Evolutionary conservation across 2,113 vertebrate species (phyloP).

Genomic region (Parotia lawesii): DNA sequence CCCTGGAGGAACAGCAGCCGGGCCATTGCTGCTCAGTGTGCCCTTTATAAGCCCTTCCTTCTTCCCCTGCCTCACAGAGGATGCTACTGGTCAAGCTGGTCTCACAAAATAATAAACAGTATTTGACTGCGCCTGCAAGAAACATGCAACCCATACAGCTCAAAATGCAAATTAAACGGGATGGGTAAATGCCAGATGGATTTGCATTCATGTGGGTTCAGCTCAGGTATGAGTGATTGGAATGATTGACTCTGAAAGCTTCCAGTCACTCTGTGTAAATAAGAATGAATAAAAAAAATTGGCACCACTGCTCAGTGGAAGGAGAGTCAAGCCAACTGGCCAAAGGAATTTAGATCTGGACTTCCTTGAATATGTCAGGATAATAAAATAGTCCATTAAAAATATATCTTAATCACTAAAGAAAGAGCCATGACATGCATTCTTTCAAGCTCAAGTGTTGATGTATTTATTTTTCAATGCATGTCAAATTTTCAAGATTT

Average conservation of each 20-base stretch:
- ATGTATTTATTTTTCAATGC: neutral
- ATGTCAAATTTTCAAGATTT: neutral
- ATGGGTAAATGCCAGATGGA: slow-evolving; percentile 23
- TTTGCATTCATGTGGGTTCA: slow-evolving; percentile 22
- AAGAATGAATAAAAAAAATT: neutral
- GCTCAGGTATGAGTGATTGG: slow-evolving; percentile 11
- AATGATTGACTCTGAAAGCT: slow-evolving; percentile 41
- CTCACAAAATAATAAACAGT: neutral
- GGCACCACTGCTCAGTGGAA: neutral
- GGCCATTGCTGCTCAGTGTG: neutral
- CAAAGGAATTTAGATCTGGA: slow-evolving; percentile 23
- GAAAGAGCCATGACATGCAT: neutral
- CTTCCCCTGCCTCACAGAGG: neutral
- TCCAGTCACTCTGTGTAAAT: slow-evolving; percentile 30
- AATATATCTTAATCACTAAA: neutral
- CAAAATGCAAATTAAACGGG: slow-evolving; percentile 11
- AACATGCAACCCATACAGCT: neutral
- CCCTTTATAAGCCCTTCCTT: neutral
- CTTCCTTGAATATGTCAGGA: neutral
- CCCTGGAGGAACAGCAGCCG: neutral
- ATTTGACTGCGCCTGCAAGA: neutral
- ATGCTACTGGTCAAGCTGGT: neutral
- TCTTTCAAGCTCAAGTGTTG: neutral
- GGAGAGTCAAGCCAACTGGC: neutral
- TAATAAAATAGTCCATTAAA: neutral